These are phyloP conservation scores for Kryptolebias marmoratus DNA, from an alignment of 2,113 vertebrate species.

Conservation along the genomic window DNA sequence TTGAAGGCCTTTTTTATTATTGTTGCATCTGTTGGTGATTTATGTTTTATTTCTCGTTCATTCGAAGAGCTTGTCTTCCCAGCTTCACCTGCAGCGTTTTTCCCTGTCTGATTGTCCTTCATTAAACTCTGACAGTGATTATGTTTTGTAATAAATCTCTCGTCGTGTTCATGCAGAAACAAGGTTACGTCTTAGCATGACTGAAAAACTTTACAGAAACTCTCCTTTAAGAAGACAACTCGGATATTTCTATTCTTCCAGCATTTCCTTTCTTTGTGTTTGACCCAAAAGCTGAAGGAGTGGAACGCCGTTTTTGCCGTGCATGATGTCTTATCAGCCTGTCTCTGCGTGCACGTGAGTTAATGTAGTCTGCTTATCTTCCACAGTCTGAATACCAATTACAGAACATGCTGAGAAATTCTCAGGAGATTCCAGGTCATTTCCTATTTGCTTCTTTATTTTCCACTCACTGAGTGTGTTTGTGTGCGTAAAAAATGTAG, in stretches of 20 bases:
- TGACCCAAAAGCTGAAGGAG: too few relatives aligned
- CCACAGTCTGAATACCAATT: constrained; percentile 42
- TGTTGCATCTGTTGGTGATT: too few relatives aligned
- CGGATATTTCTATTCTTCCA: too few relatives aligned
- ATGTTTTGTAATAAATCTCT: too few relatives aligned
- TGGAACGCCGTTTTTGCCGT: not conserved
- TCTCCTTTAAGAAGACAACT: too few relatives aligned
- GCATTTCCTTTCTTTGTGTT: not conserved
- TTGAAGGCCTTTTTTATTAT: too few relatives aligned
- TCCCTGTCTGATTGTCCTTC: not conserved
- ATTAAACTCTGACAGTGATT: not conserved
- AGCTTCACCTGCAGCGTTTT: not conserved
- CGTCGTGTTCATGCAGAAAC: too few relatives aligned
- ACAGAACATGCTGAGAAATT: constrained; percentile 12
- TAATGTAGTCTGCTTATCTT: constrained; percentile 15
- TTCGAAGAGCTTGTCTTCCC: too few relatives aligned
- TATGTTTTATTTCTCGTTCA: too few relatives aligned
- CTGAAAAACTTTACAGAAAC: too few relatives aligned
- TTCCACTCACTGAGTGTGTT: constrained; percentile 12
- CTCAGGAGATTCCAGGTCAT: constrained; percentile 33
- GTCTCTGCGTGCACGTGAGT: constrained; percentile 1
- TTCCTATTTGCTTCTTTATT: constrained; percentile 22
- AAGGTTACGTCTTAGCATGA: too few relatives aligned
- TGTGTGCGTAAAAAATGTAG: constrained; percentile 2
- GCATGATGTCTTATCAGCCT: not conserved